Conservation (phyloP, 2,113 vertebrate species). For the Sclerurus mexicanus region DNA sequence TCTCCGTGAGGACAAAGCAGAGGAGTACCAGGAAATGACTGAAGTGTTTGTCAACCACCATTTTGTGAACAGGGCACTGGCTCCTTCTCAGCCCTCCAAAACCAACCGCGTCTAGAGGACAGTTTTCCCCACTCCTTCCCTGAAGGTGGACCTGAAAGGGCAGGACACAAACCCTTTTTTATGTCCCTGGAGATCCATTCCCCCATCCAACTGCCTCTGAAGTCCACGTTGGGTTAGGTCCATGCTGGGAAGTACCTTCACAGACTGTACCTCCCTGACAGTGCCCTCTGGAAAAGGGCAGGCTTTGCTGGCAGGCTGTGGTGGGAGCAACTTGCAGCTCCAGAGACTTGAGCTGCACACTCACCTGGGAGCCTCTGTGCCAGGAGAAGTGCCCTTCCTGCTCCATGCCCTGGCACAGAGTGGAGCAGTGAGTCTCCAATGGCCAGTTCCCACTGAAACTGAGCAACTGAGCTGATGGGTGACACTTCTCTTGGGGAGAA, state of each 20-base stretch:
- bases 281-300: neutral
- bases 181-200: neutral
- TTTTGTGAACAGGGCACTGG: fast-evolving
- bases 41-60: slow-evolving; percentile 16
- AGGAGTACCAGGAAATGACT: slow-evolving; percentile 43
- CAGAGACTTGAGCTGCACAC: neutral
- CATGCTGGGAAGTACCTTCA: neutral
- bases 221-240: fast-evolving
- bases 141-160: neutral
- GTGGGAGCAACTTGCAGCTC: neutral
- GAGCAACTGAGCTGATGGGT: neutral
- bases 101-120: neutral
- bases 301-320: neutral
- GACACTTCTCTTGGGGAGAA: neutral
- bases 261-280: neutral
- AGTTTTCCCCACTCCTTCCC: neutral
- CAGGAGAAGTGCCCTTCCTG: neutral
- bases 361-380: neutral
- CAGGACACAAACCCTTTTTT: neutral
- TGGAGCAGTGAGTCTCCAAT: neutral
- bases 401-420: neutral
- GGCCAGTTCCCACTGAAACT: neutral
- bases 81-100: neutral
- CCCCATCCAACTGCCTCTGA: neutral
- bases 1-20: slow-evolving; percentile 61